Evolutionary conservation across 2,113 vertebrate species (phyloP).

Genomic region (Percina caprodes): DNA sequence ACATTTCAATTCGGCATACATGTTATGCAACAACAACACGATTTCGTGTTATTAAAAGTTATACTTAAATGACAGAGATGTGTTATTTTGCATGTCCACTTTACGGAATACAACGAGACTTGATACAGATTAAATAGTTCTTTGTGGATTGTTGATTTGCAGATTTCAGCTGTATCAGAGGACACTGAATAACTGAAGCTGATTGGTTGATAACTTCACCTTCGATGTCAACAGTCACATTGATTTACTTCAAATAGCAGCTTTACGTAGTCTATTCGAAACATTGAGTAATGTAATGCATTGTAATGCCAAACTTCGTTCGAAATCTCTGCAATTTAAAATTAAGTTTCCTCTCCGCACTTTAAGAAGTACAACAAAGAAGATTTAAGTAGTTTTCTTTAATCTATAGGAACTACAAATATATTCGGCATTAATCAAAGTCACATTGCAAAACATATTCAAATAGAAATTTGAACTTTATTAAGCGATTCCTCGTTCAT

Average conservation of each 20-base stretch:
- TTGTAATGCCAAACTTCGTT: neutral
- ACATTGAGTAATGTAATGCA: too few relatives aligned
- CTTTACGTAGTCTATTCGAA: too few relatives aligned
- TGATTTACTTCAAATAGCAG: too few relatives aligned
- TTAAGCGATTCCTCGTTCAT: neutral
- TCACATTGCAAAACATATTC: neutral
- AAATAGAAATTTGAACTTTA: neutral
- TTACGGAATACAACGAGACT: neutral
- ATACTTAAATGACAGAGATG: neutral
- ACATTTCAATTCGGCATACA: neutral
- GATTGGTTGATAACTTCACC: neutral
- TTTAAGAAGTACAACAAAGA: accelerated
- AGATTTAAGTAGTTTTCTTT: neutral
- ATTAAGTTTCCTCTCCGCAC: neutral
- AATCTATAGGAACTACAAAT: neutral
- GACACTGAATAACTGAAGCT: too few relatives aligned
- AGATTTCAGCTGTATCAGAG: too few relatives aligned
- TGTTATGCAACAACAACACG: neutral
- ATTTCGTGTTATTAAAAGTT: neutral
- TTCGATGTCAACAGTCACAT: neutral
- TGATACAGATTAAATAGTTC: neutral
- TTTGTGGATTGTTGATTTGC: neutral
- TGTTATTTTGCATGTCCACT: neutral
- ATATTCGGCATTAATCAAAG: neutral
- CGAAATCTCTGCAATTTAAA: neutral